Evolutionary conservation across 1,140 invertebrate species (phyloP), one percentile per base, ranked within the genome.

Genomic region (Achatina immaculata): DNA sequence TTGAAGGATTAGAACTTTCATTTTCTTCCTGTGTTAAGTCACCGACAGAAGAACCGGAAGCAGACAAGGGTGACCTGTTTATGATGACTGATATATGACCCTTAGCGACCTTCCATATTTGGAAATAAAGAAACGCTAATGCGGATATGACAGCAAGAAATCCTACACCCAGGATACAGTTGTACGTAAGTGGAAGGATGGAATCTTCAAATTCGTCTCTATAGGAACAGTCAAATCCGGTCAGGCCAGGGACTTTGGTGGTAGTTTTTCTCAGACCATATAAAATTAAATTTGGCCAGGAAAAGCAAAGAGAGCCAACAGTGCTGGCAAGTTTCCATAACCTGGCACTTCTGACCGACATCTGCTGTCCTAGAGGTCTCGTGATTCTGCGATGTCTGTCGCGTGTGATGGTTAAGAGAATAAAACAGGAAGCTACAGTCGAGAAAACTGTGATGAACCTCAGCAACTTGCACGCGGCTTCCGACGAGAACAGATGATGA

Each of bases 351-450:
- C 58, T 48, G 16, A 83, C 76, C 1, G 84, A 83, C 69, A 87
- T 82, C 71, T 88, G 87, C 34, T 75, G 75, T 66, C 83, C 72
- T 21, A 89, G 69, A 3, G 87, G 86, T 36, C 55, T 74, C 42
- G 86, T 87, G 0, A 89, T 84, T 74, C 86, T 84, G 45, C 85
- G 79, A 75, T 83, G 84, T 38, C 88, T 78, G 55, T 89, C 88
- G 16, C 86, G 62, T 14, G 87, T 85, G 48, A 89, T 86, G 9
- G 84, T 73, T 14, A 89, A 82, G 28, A 88, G 79, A 1, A 83
- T 85, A 40, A 87, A 80, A 40, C 83, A 85, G 21, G 87, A 87
- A 0, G 85, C 77, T 31, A 86, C 78, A 0, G 83, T 74, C 1
- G 85, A 82, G 55, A 85, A 85, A 71, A 86, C 85, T 0, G 85